Evolutionary conservation across 2,113 vertebrate species (phyloP).

Genomic region (Amphiprion percula): DNA sequence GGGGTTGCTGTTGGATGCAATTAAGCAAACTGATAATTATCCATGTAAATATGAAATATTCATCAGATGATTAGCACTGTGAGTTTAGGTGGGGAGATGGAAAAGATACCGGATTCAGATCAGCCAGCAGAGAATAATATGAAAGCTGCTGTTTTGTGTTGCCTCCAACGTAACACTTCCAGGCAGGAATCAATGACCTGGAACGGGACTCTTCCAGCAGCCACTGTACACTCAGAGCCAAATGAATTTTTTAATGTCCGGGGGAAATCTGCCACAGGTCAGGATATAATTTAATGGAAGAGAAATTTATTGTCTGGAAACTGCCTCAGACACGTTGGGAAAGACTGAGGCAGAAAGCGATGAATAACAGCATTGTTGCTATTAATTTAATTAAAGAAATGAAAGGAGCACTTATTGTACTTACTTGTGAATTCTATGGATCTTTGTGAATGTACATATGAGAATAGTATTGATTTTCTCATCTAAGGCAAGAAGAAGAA

Average conservation of each 20-base stretch:
- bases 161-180: conserved; percentile 14
- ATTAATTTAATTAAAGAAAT: conserved; percentile 35
- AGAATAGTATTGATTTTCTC: background rate
- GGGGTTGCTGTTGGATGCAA: conserved; percentile 28
- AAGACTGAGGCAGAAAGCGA: conserved; percentile 20
- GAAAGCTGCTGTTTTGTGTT: conserved; percentile 15
- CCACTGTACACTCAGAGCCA: conserved; percentile 15
- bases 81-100: conserved; percentile 15
- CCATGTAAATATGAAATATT: conserved; percentile 49
- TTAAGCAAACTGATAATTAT: conserved; percentile 60
- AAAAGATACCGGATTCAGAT: conserved; percentile 31
- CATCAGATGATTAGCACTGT: conserved; percentile 16
- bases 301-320: conserved; percentile 52
- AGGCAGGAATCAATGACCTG: conserved; percentile 51
- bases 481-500: background rate
- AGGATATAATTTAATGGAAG: conserved; percentile 53
- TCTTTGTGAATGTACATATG: conserved; percentile 13
- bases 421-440: conserved; percentile 6
- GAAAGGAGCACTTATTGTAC: background rate
- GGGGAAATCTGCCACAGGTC: conserved; percentile 59
- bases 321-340: conserved; percentile 13
- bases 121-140: background rate
- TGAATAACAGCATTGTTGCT: conserved; percentile 26
- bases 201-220: conserved; percentile 38
- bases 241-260: conserved; percentile 16